Evolutionary conservation across 2,888 invertebrate species (phyloP).

Genomic region (Dyspetes luteomarginatus): DNA sequence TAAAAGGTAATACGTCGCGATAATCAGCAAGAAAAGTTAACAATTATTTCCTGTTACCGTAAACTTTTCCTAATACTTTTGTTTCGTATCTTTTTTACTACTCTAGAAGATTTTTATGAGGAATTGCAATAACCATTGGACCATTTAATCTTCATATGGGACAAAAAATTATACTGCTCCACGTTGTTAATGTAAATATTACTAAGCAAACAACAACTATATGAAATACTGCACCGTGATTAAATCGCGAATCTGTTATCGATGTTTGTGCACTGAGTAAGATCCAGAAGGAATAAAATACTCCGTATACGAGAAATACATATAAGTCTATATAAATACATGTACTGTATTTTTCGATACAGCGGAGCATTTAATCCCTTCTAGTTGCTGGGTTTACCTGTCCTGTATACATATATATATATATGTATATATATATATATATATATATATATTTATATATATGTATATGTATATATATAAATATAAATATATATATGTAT

Average conservation of each 20-base stretch:
- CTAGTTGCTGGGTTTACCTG: slow-evolving; percentile 32
- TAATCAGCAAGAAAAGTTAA: too few relatives aligned
- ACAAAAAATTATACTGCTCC: not conserved
- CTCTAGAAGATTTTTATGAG: too few relatives aligned
- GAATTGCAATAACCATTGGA: not conserved
- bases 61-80: too few relatives aligned
- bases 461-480: too few relatives aligned
- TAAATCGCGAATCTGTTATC: slow-evolving; percentile 36
- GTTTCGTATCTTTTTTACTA: too few relatives aligned
- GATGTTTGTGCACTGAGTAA: slow-evolving; percentile 14
- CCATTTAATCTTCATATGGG: not conserved
- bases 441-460: too few relatives aligned
- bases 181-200: not conserved
- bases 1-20: too few relatives aligned
- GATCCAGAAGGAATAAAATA: slow-evolving; percentile 6
- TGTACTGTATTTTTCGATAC: slow-evolving; percentile 34
- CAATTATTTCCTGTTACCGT: too few relatives aligned
- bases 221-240: slow-evolving; percentile 3
- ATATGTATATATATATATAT: too few relatives aligned
- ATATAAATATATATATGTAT: not conserved
- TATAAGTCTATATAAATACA: not conserved
- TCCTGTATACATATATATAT: not conserved
- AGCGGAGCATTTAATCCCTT: slow-evolving; percentile 47
- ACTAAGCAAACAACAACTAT: not conserved
- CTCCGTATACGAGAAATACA: slow-evolving; percentile 14